A percentile compares a stretch with the other conserved stretches of the same genome.
These are phyloP conservation scores for Raja brachyura DNA, from an alignment of 2,113 vertebrate genomes.

Conservation along the genomic window DNA sequence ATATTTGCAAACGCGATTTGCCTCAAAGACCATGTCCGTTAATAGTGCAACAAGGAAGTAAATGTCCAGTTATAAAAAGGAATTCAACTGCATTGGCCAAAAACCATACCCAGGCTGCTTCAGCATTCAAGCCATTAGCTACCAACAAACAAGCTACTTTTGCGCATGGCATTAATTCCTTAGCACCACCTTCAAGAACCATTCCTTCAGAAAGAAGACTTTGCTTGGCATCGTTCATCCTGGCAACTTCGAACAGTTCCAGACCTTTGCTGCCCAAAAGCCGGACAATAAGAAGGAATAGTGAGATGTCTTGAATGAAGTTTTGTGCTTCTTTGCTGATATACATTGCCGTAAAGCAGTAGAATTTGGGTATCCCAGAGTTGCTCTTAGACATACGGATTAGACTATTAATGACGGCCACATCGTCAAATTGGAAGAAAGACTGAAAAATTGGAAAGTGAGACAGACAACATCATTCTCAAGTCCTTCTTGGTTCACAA, in stretches of 20 bases:
- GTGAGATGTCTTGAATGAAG: background rate
- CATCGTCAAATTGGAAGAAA: background rate
- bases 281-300: conserved; percentile 40
- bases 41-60: background rate
- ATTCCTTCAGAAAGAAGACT: conserved; percentile 40
- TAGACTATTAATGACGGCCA: background rate
- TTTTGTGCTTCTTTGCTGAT: too few species aligned
- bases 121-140: conserved; percentile 35
- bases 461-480: background rate
- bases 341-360: background rate
- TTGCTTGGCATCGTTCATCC: conserved; percentile 46
- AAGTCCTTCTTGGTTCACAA: background rate
- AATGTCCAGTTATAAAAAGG: background rate
- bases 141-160: background rate
- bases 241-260: conserved; percentile 18
- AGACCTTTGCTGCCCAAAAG: conserved; percentile 38
- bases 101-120: background rate
- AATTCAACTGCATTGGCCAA: background rate
- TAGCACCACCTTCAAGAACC: conserved; percentile 39
- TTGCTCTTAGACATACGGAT: background rate
- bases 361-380: background rate
- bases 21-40: background rate
- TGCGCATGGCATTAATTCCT: conserved; percentile 16
- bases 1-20: background rate
- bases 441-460: background rate